A percentile compares a stretch with the other conserved stretches of the same genome.
Evolutionary conservation across 30 jellyfish, hydroid and myxozoan genomes (phyloP).

Genomic region (Rhopilema esculentum): DNA sequence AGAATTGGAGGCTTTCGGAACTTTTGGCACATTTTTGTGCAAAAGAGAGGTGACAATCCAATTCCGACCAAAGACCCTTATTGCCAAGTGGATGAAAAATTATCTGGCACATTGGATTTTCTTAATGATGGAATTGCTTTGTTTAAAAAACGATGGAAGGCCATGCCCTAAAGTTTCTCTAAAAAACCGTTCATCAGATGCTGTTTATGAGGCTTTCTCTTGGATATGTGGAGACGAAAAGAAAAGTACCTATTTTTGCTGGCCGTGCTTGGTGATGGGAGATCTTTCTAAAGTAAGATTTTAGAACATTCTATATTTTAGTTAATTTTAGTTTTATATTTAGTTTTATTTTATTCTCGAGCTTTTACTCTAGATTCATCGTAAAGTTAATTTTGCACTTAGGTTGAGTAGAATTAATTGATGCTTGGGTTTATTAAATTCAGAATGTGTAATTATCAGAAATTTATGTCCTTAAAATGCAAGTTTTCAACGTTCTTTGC

Average conservation of each 20-base stretch:
- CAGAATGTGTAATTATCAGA: background rate
- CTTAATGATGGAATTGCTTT: no score
- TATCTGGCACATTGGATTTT: no score
- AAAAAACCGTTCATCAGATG: slow-evolving; percentile 38
- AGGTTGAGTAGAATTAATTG: background rate
- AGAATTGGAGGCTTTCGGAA: no score
- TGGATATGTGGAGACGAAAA: slow-evolving; percentile 61
- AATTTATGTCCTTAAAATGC: background rate
- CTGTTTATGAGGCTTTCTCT: slow-evolving; percentile 34
- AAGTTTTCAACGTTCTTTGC: background rate
- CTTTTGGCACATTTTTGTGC: no score
- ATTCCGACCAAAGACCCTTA: no score
- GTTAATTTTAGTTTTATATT: background rate
- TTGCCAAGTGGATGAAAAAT: no score
- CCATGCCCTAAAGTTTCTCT: slow-evolving; percentile 58
- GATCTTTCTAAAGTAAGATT: slow-evolving; percentile 21
- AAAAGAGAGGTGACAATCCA: no score
- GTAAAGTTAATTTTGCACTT: background rate
- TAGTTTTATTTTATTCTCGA: background rate
- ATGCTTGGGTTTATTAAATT: background rate
- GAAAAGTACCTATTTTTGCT: slow-evolving; percentile 46
- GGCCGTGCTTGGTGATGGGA: slow-evolving; percentile 75
- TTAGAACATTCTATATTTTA: background rate
- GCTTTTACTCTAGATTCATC: background rate
- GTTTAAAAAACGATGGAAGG: slow-evolving; percentile 41